Conservation (phyloP, 2,888 invertebrate species). For the Sinopyrophorus schimmeli region DNA sequence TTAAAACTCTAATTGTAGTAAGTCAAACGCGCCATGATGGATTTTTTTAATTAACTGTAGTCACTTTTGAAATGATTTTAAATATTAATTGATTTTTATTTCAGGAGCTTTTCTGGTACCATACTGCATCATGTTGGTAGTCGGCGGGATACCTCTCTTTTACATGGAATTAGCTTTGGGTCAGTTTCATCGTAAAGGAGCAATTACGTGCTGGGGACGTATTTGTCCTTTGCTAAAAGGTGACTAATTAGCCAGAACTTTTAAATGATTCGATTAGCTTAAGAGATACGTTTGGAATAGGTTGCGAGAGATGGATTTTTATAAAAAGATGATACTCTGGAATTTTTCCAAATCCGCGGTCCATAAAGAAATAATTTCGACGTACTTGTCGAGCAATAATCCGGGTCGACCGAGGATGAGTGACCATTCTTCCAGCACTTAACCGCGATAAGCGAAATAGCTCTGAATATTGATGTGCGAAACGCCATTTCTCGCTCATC, state of each 20-base stretch:
- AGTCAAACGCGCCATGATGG: too few species aligned
- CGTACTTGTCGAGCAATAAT: constrained; percentile 16
- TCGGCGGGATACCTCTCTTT: constrained; percentile 95
- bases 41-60: too few species aligned
- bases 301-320: too few species aligned
- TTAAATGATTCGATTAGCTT: too few species aligned
- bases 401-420: constrained; percentile 33
- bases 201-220: constrained; percentile 98
- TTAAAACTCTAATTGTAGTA: too few species aligned
- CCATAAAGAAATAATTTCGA: constrained; percentile 5
- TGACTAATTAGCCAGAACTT: too few species aligned
- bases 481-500: constrained; percentile 13
- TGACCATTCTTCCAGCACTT: constrained; percentile 40
- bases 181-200: constrained; percentile 95
- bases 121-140: constrained; percentile 91
- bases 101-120: constrained; percentile 92
- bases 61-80: too few species aligned
- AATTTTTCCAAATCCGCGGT: too few species aligned
- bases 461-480: constrained; percentile 39
- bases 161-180: constrained; percentile 98
- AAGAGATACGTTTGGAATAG: too few species aligned
- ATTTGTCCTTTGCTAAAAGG: constrained; percentile 96
- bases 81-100: constrained; percentile 42
- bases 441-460: constrained; percentile 30
- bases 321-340: too few species aligned